These are phyloP conservation scores for Martes martes DNA, from an alignment of 2,113 vertebrate genomes.

Conservation along the genomic window DNA sequence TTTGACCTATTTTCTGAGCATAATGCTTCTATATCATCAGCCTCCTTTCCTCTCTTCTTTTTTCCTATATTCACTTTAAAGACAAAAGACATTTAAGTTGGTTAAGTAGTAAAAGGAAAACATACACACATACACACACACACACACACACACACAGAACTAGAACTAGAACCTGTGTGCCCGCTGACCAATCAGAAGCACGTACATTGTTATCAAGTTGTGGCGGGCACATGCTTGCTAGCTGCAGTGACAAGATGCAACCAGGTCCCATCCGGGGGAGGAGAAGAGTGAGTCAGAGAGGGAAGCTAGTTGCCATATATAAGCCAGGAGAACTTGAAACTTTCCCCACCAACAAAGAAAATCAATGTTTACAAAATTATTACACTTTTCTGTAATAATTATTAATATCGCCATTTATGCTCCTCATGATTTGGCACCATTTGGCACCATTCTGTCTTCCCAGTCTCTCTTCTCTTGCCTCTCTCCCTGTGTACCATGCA, in stretches of 20 bases:
- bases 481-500: background rate
- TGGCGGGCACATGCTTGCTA: background rate
- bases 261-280: background rate
- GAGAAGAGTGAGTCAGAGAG: background rate
- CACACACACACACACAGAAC: background rate
- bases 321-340: background rate
- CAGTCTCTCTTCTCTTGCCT: background rate
- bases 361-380: background rate
- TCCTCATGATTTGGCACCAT: background rate
- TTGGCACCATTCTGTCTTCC: background rate
- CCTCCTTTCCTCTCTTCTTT: background rate
- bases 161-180: background rate
- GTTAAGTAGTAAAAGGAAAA: background rate
- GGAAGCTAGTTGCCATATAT: background rate
- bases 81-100: background rate
- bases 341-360: background rate
- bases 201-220: accelerated
- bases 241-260: background rate
- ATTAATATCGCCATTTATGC: background rate
- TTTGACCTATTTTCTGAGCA: background rate
- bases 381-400: background rate
- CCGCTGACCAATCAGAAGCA: background rate
- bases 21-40: background rate
- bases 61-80: background rate
- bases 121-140: too few species aligned